phyloP scores from a whole-genome alignment of 2,113 vertebrate genomes.

The Alligator sinensis region DNA sequence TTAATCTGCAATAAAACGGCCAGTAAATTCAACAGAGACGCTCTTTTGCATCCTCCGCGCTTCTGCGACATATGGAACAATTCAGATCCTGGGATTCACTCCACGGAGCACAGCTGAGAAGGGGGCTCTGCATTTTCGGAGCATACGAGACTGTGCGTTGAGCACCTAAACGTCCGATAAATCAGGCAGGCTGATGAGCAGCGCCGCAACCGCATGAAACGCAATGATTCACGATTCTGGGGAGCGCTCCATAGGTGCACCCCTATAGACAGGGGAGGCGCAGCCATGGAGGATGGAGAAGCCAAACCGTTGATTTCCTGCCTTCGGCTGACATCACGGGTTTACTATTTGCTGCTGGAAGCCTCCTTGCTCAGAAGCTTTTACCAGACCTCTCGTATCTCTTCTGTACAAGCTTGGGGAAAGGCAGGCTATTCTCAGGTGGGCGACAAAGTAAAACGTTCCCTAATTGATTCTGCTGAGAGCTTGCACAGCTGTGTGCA shows the following conservation, averaged over 20 bases:
- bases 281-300: not conserved
- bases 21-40: slow-evolving; percentile 15
- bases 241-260: not conserved
- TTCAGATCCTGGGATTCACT: not conserved
- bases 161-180: slow-evolving; percentile 16
- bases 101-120: not conserved
- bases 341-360: slow-evolving; percentile 62
- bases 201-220: not conserved
- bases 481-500: slow-evolving; percentile 47
- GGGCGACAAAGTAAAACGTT: slow-evolving; percentile 57
- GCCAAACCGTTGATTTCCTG: slow-evolving; percentile 56
- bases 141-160: not conserved
- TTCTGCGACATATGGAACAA: not conserved
- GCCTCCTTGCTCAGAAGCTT: not conserved
- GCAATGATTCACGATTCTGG: rapidly evolving
- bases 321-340: slow-evolving; percentile 22
- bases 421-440: slow-evolving; percentile 61
- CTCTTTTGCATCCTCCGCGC: not conserved
- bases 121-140: not conserved
- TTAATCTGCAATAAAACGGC: slow-evolving; percentile 1
- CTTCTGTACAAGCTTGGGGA: not conserved
- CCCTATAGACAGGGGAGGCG: slow-evolving; percentile 15
- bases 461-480: slow-evolving; percentile 57
- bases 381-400: slow-evolving; percentile 46
- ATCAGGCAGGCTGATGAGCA: not conserved